Conservation (phyloP, 1,140 invertebrate genomes). For the Saccostrea glomerata region DNA sequence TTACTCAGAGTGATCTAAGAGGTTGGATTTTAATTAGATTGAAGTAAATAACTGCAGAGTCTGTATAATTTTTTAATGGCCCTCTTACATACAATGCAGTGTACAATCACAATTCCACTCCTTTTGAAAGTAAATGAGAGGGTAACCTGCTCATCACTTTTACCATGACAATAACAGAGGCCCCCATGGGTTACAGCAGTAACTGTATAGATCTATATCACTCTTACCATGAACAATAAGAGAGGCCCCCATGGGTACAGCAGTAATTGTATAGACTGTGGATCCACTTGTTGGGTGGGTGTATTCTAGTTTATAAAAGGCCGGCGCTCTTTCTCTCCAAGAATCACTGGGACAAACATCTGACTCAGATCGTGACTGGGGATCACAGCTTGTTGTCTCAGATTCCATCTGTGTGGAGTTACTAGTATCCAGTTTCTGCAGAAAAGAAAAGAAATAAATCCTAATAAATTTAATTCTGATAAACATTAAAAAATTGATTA, state of each 20-base stretch:
- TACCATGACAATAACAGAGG: constrained; percentile 65
- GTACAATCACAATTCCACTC: no score
- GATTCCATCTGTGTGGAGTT: not conserved
- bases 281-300: constrained; percentile 44
- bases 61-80: no score
- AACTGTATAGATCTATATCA: constrained; percentile 56
- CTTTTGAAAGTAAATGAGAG: no score
- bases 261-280: constrained; percentile 54
- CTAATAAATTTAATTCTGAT: no score
- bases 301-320: constrained; percentile 59
- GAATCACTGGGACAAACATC: not conserved
- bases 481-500: no score
- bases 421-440: not conserved
- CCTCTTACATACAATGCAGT: no score
- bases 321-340: constrained; percentile 52
- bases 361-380: not conserved
- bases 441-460: not conserved
- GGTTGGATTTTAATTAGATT: no score
- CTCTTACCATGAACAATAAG: constrained; percentile 64
- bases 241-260: constrained; percentile 55
- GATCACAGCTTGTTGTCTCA: not conserved
- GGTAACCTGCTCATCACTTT: not conserved
- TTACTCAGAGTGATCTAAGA: no score
- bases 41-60: no score
- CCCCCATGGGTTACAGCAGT: constrained; percentile 58